phyloP scores from a whole-genome alignment of 2,888 invertebrate genomes.

The Ariolimax columbianus region DNA sequence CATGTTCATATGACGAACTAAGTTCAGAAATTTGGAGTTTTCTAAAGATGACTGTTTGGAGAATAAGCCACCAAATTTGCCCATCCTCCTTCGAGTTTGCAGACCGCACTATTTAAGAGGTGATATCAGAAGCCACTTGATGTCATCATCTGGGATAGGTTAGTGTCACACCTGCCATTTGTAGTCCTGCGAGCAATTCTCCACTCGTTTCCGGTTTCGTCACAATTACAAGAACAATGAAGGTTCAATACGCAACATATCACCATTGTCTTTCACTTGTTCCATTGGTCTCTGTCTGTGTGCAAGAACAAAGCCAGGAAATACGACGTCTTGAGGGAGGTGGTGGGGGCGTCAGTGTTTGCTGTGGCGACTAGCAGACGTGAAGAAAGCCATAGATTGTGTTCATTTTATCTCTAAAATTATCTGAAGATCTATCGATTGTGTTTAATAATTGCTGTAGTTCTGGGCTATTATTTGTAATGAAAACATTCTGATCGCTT shows the following conservation, averaged over 20 bases:
- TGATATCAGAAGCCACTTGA: conserved; percentile 13
- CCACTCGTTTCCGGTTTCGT: neutral
- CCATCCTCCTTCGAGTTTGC: too few species aligned
- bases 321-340: neutral
- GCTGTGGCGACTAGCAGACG: neutral
- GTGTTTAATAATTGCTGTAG: neutral
- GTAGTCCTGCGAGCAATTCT: neutral
- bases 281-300: neutral
- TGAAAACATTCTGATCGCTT: neutral
- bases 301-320: neutral
- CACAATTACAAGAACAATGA: conserved; percentile 16
- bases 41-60: too few species aligned
- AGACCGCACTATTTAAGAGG: too few species aligned
- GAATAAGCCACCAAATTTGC: too few species aligned
- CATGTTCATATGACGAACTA: too few species aligned
- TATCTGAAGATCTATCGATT: conserved; percentile 9
- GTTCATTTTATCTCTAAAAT: neutral
- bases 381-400: neutral
- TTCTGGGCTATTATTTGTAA: neutral
- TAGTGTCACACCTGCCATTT: conserved; percentile 29
- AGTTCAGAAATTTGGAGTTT: too few species aligned
- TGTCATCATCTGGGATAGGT: neutral
- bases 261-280: neutral
- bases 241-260: neutral
- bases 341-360: too few species aligned